These are phyloP conservation scores for Atrina japonica DNA, from an alignment of 2,888 invertebrate genomes.

Conservation along the genomic window DNA sequence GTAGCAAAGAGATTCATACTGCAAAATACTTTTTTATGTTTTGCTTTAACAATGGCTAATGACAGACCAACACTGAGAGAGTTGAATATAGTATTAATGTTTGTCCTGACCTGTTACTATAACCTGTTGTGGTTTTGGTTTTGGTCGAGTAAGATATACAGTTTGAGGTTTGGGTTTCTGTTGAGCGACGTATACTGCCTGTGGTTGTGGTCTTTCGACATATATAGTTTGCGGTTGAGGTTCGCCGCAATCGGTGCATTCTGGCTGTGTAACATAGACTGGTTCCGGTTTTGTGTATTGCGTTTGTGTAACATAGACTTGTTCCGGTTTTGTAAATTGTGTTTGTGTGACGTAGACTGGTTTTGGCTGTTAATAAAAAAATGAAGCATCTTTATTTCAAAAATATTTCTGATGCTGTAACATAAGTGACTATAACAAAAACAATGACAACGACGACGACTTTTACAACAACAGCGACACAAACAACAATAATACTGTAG, in stretches of 20 bases:
- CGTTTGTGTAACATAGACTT: slow-evolving; percentile 22
- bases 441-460: no score
- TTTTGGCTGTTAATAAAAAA: not conserved
- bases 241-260: slow-evolving; percentile 24
- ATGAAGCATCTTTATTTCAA: no score
- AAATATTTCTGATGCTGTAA: no score
- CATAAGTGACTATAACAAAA: no score
- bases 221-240: slow-evolving; percentile 25
- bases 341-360: slow-evolving; percentile 23
- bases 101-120: no score
- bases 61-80: no score
- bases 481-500: no score
- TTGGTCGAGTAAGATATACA: not conserved
- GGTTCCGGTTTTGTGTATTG: not conserved
- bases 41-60: no score
- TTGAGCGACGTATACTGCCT: slow-evolving; percentile 1
- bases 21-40: no score
- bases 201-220: slow-evolving; percentile 4
- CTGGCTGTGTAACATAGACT: slow-evolving; percentile 14
- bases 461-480: no score
- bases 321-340: not conserved
- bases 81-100: no score
- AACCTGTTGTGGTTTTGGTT: not conserved
- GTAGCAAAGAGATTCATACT: no score
- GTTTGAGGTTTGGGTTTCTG: slow-evolving; percentile 18